Base-by-base conservation (phyloP, 30 jellyfish, hydroid and myxozoan genomes). In the Nemopilema nomurai region DNA sequence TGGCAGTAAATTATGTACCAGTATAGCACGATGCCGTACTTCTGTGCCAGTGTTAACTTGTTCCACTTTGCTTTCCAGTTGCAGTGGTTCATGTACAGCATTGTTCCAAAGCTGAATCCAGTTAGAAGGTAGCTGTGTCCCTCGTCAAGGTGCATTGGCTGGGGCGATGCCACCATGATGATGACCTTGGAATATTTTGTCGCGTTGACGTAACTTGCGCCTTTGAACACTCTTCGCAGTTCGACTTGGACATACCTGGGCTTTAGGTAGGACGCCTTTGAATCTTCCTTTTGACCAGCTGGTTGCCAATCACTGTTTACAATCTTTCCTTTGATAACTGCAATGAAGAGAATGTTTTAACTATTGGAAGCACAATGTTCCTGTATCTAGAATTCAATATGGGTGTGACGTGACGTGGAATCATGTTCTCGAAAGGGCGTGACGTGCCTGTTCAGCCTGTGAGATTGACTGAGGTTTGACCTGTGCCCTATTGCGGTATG, bases 41-140 rank as follows among this genome's bases (percentile, higher is more conserved):
- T 66, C 80, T 85, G 94, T 7, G 80, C 87, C 17, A 33, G 29
- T 16, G 89, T 85, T 22, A 85, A 83, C 21, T 85, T 84, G 26
- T 67, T 41, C 94, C 88, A 75, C 32, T 67, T 85, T n/a, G 94
- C 20, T 7, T 53, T 71, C 94, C 94, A 85, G 53, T 67, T 79
- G 80, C 94, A 85, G 6, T 68, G 0, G 49, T 71, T 85, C 73
- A 85, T 85, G 71, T 18, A 73, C 25, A 65, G 80, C 7, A 19
- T 63, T 8, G 83, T 49, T 26, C 82, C 85, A 26, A 27, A 29
- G 32, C 73, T 67, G 78, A 41, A 85, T 1, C 94, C 94, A 4
- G 88, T 74, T 16, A 85, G 69, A 49, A 76, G 50, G 73, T 85
- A 85, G 27, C 18, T 75, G 25, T 76, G 75, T 20, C 94, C 94